Evolutionary conservation across 2,113 vertebrate species (phyloP).

Genomic region (Shinisaurus crocodilurus): DNA sequence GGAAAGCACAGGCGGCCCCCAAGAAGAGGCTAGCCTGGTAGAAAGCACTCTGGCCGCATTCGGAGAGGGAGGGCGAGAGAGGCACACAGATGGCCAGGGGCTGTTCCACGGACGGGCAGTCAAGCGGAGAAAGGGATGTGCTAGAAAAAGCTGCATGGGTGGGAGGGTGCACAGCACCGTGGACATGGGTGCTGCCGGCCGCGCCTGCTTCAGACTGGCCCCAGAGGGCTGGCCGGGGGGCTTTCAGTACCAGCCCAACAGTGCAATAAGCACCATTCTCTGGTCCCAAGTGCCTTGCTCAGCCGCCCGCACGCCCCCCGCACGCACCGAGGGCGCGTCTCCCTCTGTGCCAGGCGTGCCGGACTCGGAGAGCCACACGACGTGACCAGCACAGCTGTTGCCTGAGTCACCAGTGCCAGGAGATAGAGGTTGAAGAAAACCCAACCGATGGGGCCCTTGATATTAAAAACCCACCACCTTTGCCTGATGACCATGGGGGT

Average conservation of each 20-base stretch:
- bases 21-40: too few relatives aligned
- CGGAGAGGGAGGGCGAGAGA: too few relatives aligned
- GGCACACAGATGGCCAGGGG: too few relatives aligned
- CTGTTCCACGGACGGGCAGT: not conserved
- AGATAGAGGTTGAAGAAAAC: not conserved
- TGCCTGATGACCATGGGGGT: too few relatives aligned
- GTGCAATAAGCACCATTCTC: not conserved
- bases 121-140: too few relatives aligned
- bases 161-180: not conserved
- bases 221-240: not conserved
- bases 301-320: not conserved
- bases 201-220: not conserved
- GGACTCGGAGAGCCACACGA: not conserved
- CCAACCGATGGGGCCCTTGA: not conserved
- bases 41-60: too few relatives aligned
- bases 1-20: too few relatives aligned
- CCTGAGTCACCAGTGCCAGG: not conserved
- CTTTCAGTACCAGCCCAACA: not conserved
- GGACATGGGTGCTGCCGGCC: too few relatives aligned
- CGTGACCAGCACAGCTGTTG: not conserved
- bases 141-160: not conserved
- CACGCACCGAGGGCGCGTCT: not conserved
- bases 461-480: not conserved
- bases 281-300: not conserved
- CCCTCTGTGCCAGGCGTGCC: not conserved